A percentile compares a stretch with the other conserved stretches of the same genome.
These are phyloP conservation scores for Microchirus variegatus DNA, from an alignment of 2,797 vertebrate species.

Conservation along the genomic window DNA sequence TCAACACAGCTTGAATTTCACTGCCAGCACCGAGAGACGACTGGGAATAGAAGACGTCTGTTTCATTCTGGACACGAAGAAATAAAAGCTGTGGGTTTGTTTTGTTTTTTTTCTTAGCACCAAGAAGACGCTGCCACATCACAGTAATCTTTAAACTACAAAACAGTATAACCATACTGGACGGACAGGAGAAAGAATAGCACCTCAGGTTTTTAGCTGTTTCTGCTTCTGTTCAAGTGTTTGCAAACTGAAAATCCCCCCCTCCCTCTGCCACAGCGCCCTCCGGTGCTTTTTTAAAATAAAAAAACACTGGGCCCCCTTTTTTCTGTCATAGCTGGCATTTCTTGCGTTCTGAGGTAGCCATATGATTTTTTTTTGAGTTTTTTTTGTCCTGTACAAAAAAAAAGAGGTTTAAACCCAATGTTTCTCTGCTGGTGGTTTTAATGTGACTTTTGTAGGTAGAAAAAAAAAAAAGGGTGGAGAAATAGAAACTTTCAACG, in stretches of 20 bases:
- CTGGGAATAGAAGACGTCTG: conserved; percentile 41
- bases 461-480: conserved; percentile 35
- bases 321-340: conserved; percentile 39
- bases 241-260: conserved; percentile 47
- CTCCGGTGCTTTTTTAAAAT: conserved; percentile 49
- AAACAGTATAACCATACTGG: conserved; percentile 57
- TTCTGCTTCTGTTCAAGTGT: conserved; percentile 65
- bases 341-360: conserved; percentile 73
- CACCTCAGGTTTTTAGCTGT: conserved; percentile 60
- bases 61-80: conserved; percentile 72
- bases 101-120: conserved; percentile 80
- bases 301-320: conserved; percentile 48
- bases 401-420: conserved; percentile 76
- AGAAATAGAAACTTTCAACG: conserved; percentile 38
- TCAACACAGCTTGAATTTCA: conserved; percentile 34
- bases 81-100: conserved; percentile 50
- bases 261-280: conserved; percentile 34
- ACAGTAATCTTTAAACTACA: conserved; percentile 62
- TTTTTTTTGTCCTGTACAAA: conserved; percentile 10
- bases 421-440: conserved; percentile 79
- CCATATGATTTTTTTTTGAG: conserved; percentile 59
- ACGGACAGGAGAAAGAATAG: conserved; percentile 75
- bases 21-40: conserved; percentile 33
- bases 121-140: conserved; percentile 70
- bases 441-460: conserved; percentile 71